Conservation (phyloP, 2,888 invertebrate species). For the Lumbricus terrestris region DNA sequence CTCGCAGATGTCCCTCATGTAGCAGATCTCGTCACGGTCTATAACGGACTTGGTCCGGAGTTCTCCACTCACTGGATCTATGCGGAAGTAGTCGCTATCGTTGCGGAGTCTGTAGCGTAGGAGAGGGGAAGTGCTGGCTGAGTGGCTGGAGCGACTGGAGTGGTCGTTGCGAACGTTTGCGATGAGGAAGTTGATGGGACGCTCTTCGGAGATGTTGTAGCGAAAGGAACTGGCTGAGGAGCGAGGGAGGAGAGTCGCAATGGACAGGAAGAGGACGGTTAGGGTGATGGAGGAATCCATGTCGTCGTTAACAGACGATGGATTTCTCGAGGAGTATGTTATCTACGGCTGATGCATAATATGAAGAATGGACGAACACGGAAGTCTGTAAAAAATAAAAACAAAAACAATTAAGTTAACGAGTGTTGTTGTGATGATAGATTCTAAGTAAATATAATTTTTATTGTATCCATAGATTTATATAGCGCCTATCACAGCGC, state of each 20-base stretch:
- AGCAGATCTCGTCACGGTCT: neutral
- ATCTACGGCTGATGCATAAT: neutral
- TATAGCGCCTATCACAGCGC: no score
- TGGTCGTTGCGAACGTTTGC: neutral
- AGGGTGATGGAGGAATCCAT: neutral
- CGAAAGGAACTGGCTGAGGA: neutral
- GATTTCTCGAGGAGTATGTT: neutral
- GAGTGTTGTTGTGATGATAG: neutral
- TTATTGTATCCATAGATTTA: no score
- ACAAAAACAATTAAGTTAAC: neutral
- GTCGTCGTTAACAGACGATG: neutral
- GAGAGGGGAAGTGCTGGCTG: neutral
- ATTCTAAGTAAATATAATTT: no score
- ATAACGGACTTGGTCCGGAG: neutral
- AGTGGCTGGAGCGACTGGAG: neutral
- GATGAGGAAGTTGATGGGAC: neutral
- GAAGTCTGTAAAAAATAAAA: neutral
- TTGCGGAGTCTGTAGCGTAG: neutral
- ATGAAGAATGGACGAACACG: neutral
- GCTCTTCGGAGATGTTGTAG: neutral
- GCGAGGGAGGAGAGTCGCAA: neutral
- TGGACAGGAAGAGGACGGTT: neutral
- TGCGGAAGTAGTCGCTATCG: neutral
- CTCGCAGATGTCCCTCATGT: neutral
- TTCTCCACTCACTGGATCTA: neutral